Percentiles rank a stretch among this genome's conserved stretches.
phyloP scores from a whole-genome alignment of 2,888 invertebrate genomes.

The Phrixothrix hirtus region DNA sequence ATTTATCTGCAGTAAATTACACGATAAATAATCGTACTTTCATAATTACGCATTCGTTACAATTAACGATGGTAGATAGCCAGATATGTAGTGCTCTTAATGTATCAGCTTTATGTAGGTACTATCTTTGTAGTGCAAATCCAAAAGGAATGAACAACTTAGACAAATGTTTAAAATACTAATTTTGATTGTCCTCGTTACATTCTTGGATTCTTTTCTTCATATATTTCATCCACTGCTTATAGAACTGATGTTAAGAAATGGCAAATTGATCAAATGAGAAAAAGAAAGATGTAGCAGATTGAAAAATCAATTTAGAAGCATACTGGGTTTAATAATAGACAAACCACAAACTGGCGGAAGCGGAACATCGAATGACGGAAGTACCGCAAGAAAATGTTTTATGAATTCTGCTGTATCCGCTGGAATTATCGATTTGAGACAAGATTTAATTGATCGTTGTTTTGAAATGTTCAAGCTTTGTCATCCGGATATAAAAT shows the following conservation, averaged over 20 bases:
- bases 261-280: not conserved
- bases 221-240: not conserved
- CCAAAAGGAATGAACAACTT: conserved; percentile 1
- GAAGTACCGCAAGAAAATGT: no score
- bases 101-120: not conserved
- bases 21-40: not conserved
- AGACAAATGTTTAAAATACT: not conserved
- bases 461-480: no score
- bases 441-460: no score
- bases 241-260: not conserved
- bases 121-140: not conserved
- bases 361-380: no score
- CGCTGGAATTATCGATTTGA: no score
- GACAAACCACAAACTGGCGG: no score
- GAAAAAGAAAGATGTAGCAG: not conserved
- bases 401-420: not conserved
- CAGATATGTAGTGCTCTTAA: not conserved
- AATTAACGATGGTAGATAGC: not conserved
- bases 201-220: conserved; percentile 1
- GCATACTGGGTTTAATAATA: no score
- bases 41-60: not conserved
- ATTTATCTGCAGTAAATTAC: not conserved
- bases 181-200: not conserved
- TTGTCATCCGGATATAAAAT: no score
- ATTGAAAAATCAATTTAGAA: not conserved